Conservation (phyloP, 2,888 invertebrate genomes). For the Nephrocerus scutellatus region DNA sequence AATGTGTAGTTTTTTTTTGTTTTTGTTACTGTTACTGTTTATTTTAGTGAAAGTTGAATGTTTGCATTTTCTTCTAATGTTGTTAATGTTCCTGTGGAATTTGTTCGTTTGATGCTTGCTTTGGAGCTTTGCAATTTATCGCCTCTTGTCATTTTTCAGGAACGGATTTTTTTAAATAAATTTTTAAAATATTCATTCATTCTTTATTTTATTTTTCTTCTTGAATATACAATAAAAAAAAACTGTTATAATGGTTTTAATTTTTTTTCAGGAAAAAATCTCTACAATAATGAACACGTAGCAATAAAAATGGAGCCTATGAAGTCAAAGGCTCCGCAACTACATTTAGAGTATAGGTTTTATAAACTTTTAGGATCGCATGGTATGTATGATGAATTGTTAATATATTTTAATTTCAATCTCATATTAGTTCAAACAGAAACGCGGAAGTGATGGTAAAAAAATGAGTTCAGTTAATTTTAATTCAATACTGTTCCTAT, state of each 20-base stretch:
- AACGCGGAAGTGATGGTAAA: too few relatives aligned
- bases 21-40: neutral
- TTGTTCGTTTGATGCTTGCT: neutral
- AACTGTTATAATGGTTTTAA: constrained; percentile 8
- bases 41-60: constrained; percentile 3
- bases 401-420: too few relatives aligned
- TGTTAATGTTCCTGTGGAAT: constrained; percentile 1
- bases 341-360: constrained; percentile 99
- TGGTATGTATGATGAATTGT: too few relatives aligned
- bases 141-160: constrained; percentile 20
- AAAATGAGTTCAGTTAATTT: too few relatives aligned
- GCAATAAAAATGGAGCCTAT: constrained; percentile 99
- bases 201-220: neutral
- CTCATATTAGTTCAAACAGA: too few relatives aligned
- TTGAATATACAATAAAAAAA: neutral
- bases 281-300: constrained; percentile 99
- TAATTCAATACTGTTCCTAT: too few relatives aligned
- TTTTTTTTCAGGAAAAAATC: constrained; percentile 83
- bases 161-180: constrained; percentile 4
- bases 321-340: constrained; percentile 99
- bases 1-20: neutral
- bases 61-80: neutral
- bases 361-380: constrained; percentile 98
- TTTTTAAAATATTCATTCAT: neutral
- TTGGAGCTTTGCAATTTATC: neutral